Evolutionary conservation across 2,113 vertebrate species (phyloP).

Genomic region (Dendropsophus ebraccatus): DNA sequence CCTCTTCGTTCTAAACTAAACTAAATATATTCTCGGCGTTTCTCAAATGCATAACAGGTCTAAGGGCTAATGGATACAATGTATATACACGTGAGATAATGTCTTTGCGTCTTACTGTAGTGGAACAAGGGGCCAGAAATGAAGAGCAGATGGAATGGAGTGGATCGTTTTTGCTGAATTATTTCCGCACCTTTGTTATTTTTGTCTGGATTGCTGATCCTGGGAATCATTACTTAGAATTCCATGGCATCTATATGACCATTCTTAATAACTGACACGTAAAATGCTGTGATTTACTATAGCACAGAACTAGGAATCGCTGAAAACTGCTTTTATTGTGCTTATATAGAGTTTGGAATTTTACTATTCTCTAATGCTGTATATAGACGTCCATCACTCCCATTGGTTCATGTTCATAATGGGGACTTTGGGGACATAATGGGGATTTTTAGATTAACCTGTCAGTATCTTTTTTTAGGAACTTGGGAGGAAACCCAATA

Average conservation of each 20-base stretch:
- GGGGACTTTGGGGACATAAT: no score
- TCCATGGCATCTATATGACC: neutral
- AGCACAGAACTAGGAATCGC: neutral
- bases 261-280: neutral
- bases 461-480: no score
- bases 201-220: neutral
- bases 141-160: neutral
- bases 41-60: constrained; percentile 15
- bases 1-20: neutral
- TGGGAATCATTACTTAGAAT: neutral
- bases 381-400: no score
- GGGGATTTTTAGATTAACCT: no score
- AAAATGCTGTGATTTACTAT: neutral
- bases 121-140: constrained; percentile 4
- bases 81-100: constrained; percentile 1
- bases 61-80: neutral
- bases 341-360: neutral
- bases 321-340: neutral
- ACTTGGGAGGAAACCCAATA: no score
- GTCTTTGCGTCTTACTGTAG: neutral
- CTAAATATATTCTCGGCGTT: constrained; percentile 14
- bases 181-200: neutral
- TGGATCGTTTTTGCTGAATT: neutral
- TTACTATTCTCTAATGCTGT: no score
- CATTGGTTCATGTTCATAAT: no score